phyloP scores from a whole-genome alignment of 2,797 vertebrate species.

The Mareca penelope region DNA sequence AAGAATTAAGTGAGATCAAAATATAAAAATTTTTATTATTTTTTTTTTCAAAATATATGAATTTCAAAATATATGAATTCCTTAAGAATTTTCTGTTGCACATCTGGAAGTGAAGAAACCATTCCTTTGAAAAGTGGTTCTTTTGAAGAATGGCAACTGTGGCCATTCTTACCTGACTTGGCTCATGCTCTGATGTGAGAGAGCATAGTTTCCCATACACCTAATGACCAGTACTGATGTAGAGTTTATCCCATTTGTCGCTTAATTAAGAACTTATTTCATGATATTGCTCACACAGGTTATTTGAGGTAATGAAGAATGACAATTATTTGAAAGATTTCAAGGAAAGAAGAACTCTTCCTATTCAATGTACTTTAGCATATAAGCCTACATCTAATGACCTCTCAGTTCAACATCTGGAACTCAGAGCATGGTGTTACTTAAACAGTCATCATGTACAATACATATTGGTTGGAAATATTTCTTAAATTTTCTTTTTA shows the following conservation, averaged over 20 bases:
- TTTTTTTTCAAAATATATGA: too few relatives aligned
- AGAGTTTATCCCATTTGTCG: background rate
- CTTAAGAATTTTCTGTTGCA: background rate
- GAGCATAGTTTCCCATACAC: background rate
- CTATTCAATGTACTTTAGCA: background rate
- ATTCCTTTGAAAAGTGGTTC: background rate
- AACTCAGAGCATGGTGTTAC: background rate
- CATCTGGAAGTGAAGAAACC: background rate
- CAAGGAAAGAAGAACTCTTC: background rate
- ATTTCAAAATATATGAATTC: background rate
- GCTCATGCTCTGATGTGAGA: background rate
- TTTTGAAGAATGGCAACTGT: too few relatives aligned
- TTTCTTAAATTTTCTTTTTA: background rate
- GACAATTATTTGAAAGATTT: background rate
- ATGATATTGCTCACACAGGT: background rate
- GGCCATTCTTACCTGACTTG: accelerated
- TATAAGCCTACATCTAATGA: background rate
- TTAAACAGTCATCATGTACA: background rate
- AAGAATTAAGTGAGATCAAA: background rate
- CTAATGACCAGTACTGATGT: background rate
- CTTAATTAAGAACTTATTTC: background rate
- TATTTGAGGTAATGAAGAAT: background rate
- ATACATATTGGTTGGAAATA: background rate
- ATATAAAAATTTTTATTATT: too few relatives aligned
- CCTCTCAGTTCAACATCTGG: background rate